These are phyloP conservation scores for Centroberyx gerrardi DNA, from an alignment of 2,797 vertebrate genomes.

Conservation along the genomic window DNA sequence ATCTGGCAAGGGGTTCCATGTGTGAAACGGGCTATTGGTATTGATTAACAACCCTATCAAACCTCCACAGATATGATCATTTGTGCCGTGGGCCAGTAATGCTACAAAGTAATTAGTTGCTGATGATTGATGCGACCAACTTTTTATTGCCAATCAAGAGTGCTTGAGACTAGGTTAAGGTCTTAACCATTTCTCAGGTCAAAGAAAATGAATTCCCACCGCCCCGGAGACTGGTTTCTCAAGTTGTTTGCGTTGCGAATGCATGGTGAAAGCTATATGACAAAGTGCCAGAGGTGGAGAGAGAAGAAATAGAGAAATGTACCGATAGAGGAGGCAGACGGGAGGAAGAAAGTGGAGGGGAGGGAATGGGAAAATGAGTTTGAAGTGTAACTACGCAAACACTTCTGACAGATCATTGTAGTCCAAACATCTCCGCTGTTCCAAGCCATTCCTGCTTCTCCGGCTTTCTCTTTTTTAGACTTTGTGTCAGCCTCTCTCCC, in stretches of 20 bases:
- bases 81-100: too few species aligned
- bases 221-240: slow-evolving; percentile 33
- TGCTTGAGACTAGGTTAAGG: slow-evolving; percentile 45
- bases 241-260: slow-evolving; percentile 50
- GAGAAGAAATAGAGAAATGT: slow-evolving; percentile 54
- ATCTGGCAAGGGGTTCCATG: too few species aligned
- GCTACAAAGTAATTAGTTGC: too few species aligned
- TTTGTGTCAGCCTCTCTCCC: slow-evolving; percentile 26
- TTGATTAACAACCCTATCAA: too few species aligned
- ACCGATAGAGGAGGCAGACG: slow-evolving; percentile 44
- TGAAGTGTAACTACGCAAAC: slow-evolving; percentile 55
- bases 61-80: too few species aligned
- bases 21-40: too few species aligned
- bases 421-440: slow-evolving; percentile 48
- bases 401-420: slow-evolving; percentile 55
- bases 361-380: slow-evolving; percentile 56
- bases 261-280: slow-evolving; percentile 47
- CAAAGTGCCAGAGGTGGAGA: slow-evolving; percentile 57
- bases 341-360: slow-evolving; percentile 30
- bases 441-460: slow-evolving; percentile 2
- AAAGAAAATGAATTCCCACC: slow-evolving; percentile 50
- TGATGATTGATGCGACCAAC: background rate
- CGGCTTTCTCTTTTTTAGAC: slow-evolving; percentile 30
- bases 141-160: slow-evolving; percentile 30
- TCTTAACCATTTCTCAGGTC: slow-evolving; percentile 25